Evolutionary conservation across 2,797 vertebrate species (phyloP).

Genomic region (Cheirogaleus major): DNA sequence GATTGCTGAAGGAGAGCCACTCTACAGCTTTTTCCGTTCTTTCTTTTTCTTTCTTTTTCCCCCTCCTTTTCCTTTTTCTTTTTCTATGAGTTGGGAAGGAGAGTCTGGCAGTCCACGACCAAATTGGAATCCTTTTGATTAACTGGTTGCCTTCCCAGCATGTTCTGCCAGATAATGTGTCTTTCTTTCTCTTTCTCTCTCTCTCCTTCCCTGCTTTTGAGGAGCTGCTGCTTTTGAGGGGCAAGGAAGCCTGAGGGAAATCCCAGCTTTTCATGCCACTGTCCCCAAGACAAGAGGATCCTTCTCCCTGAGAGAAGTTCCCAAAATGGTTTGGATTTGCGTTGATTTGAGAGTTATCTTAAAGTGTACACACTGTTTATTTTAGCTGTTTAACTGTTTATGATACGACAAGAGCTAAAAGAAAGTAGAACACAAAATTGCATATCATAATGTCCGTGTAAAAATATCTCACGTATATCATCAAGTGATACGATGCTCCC

Average conservation of each 20-base stretch:
- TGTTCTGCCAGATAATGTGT: slow-evolving; percentile 73
- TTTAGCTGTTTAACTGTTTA: slow-evolving; percentile 24
- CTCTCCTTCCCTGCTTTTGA: background rate
- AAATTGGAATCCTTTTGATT: slow-evolving; percentile 86
- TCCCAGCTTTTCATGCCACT: slow-evolving; percentile 56
- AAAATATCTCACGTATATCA: background rate
- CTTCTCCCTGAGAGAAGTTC: slow-evolving; percentile 13
- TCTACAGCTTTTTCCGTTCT: slow-evolving; percentile 25
- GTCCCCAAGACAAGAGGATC: slow-evolving; percentile 16
- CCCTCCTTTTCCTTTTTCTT: slow-evolving; percentile 66
- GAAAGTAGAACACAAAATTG: background rate
- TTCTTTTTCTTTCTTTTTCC: slow-evolving; percentile 66
- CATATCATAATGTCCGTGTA: background rate
- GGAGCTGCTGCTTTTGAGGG: slow-evolving; percentile 67
- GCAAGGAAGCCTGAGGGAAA: slow-evolving; percentile 59
- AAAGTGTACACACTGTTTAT: slow-evolving; percentile 4
- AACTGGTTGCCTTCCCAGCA: slow-evolving; percentile 76
- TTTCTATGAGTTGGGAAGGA: slow-evolving; percentile 82
- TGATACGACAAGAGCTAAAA: background rate
- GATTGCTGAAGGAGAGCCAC: slow-evolving; percentile 79
- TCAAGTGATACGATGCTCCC: background rate
- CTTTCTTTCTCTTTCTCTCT: background rate
- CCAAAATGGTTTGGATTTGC: slow-evolving; percentile 4
- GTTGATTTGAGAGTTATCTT: background rate
- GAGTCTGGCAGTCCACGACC: slow-evolving; percentile 75